phyloP scores from a whole-genome alignment of 2,888 invertebrate species.

The Lepidochitona cinerea region DNA sequence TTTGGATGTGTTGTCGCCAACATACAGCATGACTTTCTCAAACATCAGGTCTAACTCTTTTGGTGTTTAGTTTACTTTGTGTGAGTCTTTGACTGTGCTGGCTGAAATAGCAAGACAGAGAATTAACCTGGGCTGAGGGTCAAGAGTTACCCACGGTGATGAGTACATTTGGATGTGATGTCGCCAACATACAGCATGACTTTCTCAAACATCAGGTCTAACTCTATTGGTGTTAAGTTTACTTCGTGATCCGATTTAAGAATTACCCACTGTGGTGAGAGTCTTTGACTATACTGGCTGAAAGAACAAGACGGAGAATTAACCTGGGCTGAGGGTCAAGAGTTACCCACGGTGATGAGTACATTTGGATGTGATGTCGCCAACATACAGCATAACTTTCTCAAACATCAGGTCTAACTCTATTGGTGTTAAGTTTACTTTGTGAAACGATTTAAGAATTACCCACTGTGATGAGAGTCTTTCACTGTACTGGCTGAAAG shows the following conservation, averaged over 20 bases:
- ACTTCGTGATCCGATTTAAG: too few relatives aligned
- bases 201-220: slow-evolving; percentile 31
- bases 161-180: slow-evolving; percentile 68
- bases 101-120: slow-evolving; percentile 66
- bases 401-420: background rate
- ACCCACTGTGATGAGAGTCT: background rate
- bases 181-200: slow-evolving; percentile 62
- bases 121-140: background rate
- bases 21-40: slow-evolving; percentile 48
- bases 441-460: too few relatives aligned
- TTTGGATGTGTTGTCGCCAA: slow-evolving; percentile 69
- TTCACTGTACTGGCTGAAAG: slow-evolving; percentile 49
- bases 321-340: background rate
- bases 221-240: background rate
- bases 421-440: too few relatives aligned
- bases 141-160: slow-evolving; percentile 65
- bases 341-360: background rate
- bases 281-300: slow-evolving; percentile 27
- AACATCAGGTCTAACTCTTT: slow-evolving; percentile 20
- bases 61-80: too few relatives aligned
- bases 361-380: background rate
- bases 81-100: background rate
- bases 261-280: background rate
- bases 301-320: slow-evolving; percentile 63
- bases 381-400: background rate